Percentiles rank a stretch among this genome's conserved stretches.
phyloP scores from a whole-genome alignment of 2,888 invertebrate genomes.

The Nezara viridula region DNA sequence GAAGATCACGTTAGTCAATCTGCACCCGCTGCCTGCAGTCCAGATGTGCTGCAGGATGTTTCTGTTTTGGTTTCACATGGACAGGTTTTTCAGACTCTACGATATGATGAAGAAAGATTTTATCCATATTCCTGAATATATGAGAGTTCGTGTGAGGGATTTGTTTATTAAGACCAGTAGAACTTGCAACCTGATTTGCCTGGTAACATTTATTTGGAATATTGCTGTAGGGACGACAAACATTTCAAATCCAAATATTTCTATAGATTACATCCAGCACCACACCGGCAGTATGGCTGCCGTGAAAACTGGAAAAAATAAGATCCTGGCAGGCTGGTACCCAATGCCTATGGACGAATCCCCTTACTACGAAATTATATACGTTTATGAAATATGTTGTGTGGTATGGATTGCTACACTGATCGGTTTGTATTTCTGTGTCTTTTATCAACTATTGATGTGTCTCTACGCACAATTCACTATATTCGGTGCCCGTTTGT shows the following conservation, averaged over 20 bases:
- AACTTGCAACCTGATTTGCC: neutral
- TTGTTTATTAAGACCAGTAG: neutral
- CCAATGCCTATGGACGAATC: neutral
- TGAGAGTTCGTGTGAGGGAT: neutral
- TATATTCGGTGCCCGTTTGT: neutral
- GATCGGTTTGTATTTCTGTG: neutral
- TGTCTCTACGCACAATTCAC: neutral
- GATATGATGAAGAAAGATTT: neutral
- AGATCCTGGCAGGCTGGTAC: neutral
- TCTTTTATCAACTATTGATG: neutral
- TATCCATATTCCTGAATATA: neutral
- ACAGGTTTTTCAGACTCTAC: neutral
- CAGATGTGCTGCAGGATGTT: neutral
- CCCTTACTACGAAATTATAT: neutral
- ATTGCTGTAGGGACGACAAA: neutral
- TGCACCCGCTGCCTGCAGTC: neutral
- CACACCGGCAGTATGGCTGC: neutral
- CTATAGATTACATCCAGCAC: neutral
- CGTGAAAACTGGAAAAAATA: neutral
- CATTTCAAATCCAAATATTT: neutral
- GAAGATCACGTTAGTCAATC: neutral
- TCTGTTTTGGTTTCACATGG: neutral
- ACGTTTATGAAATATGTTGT: too few relatives aligned
- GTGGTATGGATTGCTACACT: neutral
- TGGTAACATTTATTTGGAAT: neutral